Evolutionary conservation across 92 coral and sea anemone species (phyloP).

Genomic region (Phymanthus crucifer): DNA sequence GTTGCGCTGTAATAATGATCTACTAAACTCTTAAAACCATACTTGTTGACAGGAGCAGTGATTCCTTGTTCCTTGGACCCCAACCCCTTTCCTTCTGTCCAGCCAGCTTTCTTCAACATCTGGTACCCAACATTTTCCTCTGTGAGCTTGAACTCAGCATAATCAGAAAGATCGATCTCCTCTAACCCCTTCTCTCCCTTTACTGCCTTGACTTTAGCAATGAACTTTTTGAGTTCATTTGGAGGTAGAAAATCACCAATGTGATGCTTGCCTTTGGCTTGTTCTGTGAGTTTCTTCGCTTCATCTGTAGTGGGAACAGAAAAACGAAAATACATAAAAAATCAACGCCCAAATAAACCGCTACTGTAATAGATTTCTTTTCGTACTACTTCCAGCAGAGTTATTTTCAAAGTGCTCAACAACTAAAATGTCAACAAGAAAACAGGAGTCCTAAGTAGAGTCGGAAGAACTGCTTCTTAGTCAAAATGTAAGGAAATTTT

Average conservation of each 20-base stretch:
- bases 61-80: conserved; percentile 95
- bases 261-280: conserved; percentile 89
- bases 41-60: conserved; percentile 94
- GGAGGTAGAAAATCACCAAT: conserved; percentile 98
- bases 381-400: no score
- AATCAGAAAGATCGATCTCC: conserved; percentile 82
- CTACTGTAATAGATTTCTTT: neutral
- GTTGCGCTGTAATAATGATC: no score
- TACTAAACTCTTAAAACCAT: conserved; percentile 6
- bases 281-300: conserved; percentile 77
- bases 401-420: no score
- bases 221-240: conserved; percentile 84
- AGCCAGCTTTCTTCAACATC: conserved; percentile 96
- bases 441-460: no score
- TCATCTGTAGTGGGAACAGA: conserved; percentile 52
- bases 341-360: neutral
- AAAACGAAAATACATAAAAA: neutral
- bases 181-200: conserved; percentile 80
- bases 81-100: conserved; percentile 95
- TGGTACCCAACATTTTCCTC: conserved; percentile 97
- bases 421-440: no score
- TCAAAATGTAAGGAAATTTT: no score
- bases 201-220: conserved; percentile 85
- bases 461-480: no score
- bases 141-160: conserved; percentile 93